phyloP scores from a whole-genome alignment of 2,888 invertebrate genomes.

The Junonia oenone region DNA sequence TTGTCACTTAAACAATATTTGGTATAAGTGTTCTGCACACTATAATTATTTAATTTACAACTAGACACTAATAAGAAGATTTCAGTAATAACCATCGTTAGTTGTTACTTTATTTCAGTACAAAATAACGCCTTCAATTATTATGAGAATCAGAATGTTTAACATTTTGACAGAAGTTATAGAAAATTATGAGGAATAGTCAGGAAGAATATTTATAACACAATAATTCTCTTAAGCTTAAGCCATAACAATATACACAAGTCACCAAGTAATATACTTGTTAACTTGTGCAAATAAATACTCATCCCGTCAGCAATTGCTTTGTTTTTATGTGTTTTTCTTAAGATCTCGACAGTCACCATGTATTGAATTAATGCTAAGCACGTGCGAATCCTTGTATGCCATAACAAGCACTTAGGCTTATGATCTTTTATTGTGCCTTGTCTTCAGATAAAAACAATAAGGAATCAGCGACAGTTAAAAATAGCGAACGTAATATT shows the following conservation, averaged over 20 bases:
- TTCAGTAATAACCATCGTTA: too few species aligned
- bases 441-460: neutral
- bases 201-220: neutral
- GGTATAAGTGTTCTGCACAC: too few species aligned
- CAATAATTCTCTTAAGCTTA: neutral
- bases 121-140: too few species aligned
- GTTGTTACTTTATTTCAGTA: too few species aligned
- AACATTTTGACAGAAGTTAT: too few species aligned
- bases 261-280: neutral
- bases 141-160: too few species aligned
- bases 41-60: too few species aligned
- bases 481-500: neutral
- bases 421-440: conserved; percentile 1
- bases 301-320: neutral
- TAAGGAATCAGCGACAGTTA: neutral
- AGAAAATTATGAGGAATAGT: neutral
- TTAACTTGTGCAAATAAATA: neutral
- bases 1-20: too few species aligned
- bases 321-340: neutral
- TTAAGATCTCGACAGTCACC: neutral
- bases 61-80: too few species aligned
- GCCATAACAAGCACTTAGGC: neutral
- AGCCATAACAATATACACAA: neutral
- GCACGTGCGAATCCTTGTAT: conserved; percentile 16
- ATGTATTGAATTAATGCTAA: conserved; percentile 11